phyloP scores from a whole-genome alignment of 2,797 vertebrate species.

The Otolemur crassicaudatus region DNA sequence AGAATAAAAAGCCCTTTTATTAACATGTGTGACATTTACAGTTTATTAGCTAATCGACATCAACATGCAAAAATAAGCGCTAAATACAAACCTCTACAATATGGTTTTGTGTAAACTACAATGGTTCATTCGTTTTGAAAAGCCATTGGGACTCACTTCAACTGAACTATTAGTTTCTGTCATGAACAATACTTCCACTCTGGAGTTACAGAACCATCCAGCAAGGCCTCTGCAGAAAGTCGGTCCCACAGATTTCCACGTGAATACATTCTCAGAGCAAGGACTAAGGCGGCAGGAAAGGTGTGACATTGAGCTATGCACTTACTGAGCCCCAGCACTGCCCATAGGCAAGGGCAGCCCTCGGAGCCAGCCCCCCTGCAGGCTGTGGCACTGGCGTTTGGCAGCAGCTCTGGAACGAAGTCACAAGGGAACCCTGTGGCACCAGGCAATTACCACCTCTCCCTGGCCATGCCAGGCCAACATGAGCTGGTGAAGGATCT shows the following conservation, averaged over 20 bases:
- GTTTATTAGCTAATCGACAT: constrained; percentile 96
- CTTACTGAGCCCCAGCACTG: constrained; percentile 82
- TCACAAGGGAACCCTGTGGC: constrained; percentile 48
- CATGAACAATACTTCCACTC: constrained; percentile 83
- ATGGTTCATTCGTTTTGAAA: constrained; percentile 82
- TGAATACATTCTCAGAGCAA: constrained; percentile 91
- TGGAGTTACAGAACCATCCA: constrained; percentile 85
- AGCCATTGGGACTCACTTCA: constrained; percentile 82
- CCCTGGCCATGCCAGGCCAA: constrained; percentile 58
- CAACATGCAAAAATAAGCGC: constrained; percentile 95
- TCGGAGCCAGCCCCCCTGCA: constrained; percentile 79
- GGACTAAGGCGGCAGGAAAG: constrained; percentile 90
- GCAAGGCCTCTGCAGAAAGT: constrained; percentile 88
- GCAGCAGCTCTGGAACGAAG: constrained; percentile 83
- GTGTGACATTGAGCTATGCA: constrained; percentile 87
- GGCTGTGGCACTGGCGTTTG: constrained; percentile 78
- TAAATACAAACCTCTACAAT: constrained; percentile 93
- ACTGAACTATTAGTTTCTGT: constrained; percentile 86
- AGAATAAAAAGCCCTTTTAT: constrained; percentile 89
- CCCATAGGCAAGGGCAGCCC: constrained; percentile 76
- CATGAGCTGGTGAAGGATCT: constrained; percentile 79
- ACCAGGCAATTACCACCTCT: neutral
- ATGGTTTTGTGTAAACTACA: constrained; percentile 85
- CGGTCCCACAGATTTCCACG: constrained; percentile 86
- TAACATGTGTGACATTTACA: constrained; percentile 92